Evolutionary conservation across 2,113 vertebrate genomes (phyloP).

Genomic region (Nyctibius bracteatus): DNA sequence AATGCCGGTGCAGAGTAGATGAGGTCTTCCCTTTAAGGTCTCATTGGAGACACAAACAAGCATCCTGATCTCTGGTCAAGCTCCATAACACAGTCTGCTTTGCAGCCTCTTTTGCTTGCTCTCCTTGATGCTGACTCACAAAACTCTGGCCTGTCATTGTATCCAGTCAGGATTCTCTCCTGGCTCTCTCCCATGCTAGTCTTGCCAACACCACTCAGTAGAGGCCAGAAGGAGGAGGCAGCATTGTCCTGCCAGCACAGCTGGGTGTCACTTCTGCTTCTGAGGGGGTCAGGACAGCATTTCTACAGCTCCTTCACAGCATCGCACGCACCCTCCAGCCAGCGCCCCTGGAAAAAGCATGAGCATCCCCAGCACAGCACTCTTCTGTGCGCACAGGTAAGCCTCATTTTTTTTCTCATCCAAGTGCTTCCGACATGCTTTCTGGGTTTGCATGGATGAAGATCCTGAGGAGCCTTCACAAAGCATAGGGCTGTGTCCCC

Average conservation of each 20-base stretch:
- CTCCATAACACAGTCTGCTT: neutral
- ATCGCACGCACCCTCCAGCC: neutral
- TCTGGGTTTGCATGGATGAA: neutral
- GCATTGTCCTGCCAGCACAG: neutral
- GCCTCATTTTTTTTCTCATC: neutral
- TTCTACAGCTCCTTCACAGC: neutral
- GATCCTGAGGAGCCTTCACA: neutral
- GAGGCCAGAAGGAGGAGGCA: neutral
- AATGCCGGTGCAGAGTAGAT: neutral
- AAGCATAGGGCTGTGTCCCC: neutral
- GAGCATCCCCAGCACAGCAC: neutral
- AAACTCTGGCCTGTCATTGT: neutral
- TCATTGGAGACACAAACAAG: neutral
- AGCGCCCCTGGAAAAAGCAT: fast-evolving
- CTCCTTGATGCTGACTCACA: neutral
- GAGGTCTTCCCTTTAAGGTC: neutral
- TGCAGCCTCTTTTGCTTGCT: neutral
- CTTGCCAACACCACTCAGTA: neutral
- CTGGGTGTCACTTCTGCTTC: neutral
- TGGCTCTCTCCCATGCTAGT: neutral
- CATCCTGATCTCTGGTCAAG: neutral
- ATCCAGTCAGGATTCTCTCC: fast-evolving
- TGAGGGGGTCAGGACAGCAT: neutral
- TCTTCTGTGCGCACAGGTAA: neutral
- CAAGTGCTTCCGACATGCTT: neutral